A percentile compares a stretch with the other conserved stretches of the same genome.
These are phyloP conservation scores for Mesorhabditis belari DNA, from an alignment of 2,888 invertebrate species.

Conservation along the genomic window DNA sequence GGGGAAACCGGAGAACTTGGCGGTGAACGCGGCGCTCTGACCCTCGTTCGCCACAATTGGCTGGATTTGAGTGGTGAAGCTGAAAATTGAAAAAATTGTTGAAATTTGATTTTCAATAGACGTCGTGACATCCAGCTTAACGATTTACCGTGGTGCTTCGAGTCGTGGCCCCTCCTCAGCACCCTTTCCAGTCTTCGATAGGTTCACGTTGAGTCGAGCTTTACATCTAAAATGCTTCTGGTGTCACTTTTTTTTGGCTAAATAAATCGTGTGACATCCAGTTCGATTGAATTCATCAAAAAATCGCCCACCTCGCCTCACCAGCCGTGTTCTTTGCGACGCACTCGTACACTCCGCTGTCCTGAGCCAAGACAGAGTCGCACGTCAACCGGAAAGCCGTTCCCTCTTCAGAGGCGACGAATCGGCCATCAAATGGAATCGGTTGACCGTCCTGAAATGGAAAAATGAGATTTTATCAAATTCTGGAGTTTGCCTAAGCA, in stretches of 20 bases:
- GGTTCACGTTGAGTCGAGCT: slow-evolving; percentile 70
- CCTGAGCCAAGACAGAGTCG: slow-evolving; percentile 74
- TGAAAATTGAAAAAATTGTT: no score
- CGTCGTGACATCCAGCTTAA: no score
- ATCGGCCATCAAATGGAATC: slow-evolving; percentile 77
- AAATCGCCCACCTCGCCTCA: slow-evolving; percentile 67
- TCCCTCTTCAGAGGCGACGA: slow-evolving; percentile 84
- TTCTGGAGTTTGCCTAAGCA: background rate
- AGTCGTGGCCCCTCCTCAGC: slow-evolving; percentile 47
- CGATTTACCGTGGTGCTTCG: slow-evolving; percentile 70
- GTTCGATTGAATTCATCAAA: background rate
- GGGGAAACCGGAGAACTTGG: slow-evolving; percentile 50
- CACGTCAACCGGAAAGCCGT: slow-evolving; percentile 80
- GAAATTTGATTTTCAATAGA: slow-evolving; percentile 62
- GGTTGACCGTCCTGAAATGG: slow-evolving; percentile 73
- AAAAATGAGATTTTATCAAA: background rate
- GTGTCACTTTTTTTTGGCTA: background rate
- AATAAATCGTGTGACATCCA: background rate
- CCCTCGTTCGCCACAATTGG: slow-evolving; percentile 85
- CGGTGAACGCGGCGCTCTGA: slow-evolving; percentile 74
- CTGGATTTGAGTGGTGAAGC: slow-evolving; percentile 68
- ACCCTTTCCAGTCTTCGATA: slow-evolving; percentile 48
- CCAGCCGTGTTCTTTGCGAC: slow-evolving; percentile 81
- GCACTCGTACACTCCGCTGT: slow-evolving; percentile 77
- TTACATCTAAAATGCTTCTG: slow-evolving; percentile 63